These are phyloP conservation scores for Nanorana parkeri DNA, from an alignment of 2,113 vertebrate genomes.

Conservation along the genomic window DNA sequence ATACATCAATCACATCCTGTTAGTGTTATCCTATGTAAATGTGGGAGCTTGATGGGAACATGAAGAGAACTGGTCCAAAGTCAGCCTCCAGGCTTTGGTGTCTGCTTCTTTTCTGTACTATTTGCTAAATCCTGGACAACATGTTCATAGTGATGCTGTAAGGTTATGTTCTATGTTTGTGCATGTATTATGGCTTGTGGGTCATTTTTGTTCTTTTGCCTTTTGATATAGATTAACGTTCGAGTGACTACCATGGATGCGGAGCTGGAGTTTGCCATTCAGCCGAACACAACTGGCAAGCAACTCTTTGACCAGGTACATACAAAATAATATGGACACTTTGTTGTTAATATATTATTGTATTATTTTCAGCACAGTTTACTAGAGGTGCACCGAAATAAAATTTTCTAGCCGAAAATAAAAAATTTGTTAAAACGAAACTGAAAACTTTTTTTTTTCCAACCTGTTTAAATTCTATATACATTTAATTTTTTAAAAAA, in stretches of 20 bases:
- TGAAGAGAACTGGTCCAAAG: neutral
- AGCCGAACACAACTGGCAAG: constrained; percentile 84
- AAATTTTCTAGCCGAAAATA: too few species aligned
- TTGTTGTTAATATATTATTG: too few species aligned
- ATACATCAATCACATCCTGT: constrained; percentile 25
- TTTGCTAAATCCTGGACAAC: neutral
- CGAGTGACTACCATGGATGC: constrained; percentile 86
- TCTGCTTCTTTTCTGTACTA: neutral
- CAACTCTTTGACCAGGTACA: constrained; percentile 86
- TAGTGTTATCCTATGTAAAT: neutral
- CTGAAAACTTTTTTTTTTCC: too few species aligned
- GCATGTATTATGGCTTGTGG: neutral
- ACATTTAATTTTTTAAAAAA: too few species aligned
- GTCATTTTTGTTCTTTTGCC: constrained; percentile 39
- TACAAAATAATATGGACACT: neutral
- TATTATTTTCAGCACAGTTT: too few species aligned
- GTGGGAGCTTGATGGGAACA: neutral
- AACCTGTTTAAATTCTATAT: too few species aligned
- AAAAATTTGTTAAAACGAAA: too few species aligned
- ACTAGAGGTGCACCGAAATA: too few species aligned
- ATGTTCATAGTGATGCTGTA: neutral
- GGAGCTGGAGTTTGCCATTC: constrained; percentile 84
- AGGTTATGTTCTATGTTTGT: neutral
- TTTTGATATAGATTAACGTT: constrained; percentile 78
- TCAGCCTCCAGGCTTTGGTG: constrained; percentile 1